phyloP scores from a whole-genome alignment of 2,888 invertebrate species.

The Hyles lineata region DNA sequence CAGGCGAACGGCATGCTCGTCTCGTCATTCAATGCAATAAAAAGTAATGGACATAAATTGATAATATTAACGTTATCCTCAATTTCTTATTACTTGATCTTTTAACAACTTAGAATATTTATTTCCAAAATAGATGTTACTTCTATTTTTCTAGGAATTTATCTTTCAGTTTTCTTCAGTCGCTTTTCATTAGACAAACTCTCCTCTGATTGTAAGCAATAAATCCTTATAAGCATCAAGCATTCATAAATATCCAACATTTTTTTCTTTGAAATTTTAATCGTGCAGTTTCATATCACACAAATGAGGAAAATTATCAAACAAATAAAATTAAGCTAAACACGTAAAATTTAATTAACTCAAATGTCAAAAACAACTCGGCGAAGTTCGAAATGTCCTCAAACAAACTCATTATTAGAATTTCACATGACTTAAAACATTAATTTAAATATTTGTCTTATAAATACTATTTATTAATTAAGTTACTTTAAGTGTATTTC shows the following conservation, averaged over 20 bases:
- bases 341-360: not conserved
- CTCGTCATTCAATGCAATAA: too few species aligned
- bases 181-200: too few species aligned
- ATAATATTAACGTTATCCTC: not conserved
- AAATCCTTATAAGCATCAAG: too few species aligned
- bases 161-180: too few species aligned
- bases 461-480: not conserved
- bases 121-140: too few species aligned
- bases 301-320: not conserved
- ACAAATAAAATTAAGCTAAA: not conserved
- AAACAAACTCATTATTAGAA: slow-evolving; percentile 4
- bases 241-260: not conserved
- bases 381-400: not conserved
- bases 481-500: not conserved
- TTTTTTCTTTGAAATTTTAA: not conserved
- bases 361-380: not conserved
- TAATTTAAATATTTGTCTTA: not conserved
- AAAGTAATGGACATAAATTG: not conserved
- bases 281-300: not conserved
- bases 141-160: too few species aligned
- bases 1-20: too few species aligned
- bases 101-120: too few species aligned
- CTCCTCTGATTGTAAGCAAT: too few species aligned
- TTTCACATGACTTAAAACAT: slow-evolving; percentile 1
- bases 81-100: too few species aligned